These are phyloP conservation scores for Rhinopithecus roxellana DNA, from an alignment of 2,113 vertebrate genomes.

Conservation along the genomic window DNA sequence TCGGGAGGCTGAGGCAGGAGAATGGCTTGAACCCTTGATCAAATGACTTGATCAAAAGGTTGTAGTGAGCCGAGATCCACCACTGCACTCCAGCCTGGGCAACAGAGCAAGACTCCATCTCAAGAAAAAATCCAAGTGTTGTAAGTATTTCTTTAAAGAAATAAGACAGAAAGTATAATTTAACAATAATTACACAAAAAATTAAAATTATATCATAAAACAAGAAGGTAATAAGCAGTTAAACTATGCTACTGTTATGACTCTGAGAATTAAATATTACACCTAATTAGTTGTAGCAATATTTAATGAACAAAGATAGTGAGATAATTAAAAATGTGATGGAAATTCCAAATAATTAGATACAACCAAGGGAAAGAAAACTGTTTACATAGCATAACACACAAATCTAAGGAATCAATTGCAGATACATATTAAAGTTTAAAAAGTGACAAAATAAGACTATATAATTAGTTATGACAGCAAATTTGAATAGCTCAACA, in stretches of 20 bases:
- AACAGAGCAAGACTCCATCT: too few species aligned
- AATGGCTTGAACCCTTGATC: too few species aligned
- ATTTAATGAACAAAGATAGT: conserved; percentile 23
- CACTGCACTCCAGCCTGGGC: too few species aligned
- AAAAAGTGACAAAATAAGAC: not conserved
- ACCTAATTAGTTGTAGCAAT: not conserved
- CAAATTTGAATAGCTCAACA: not conserved
- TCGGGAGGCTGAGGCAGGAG: too few species aligned
- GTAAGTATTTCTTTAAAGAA: not conserved
- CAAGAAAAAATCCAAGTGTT: not conserved
- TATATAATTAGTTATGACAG: not conserved
- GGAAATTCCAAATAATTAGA: not conserved
- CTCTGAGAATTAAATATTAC: not conserved
- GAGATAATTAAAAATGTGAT: not conserved
- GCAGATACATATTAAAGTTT: not conserved
- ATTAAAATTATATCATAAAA: not conserved
- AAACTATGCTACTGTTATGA: not conserved
- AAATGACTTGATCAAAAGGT: too few species aligned
- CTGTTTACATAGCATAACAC: not conserved
- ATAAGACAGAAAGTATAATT: not conserved
- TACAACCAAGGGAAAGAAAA: not conserved
- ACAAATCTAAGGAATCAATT: not conserved
- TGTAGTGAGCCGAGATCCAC: too few species aligned
- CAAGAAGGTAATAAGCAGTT: not conserved
- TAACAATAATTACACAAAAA: not conserved